These are phyloP conservation scores for Brenthis daphne DNA, from an alignment of 2,888 invertebrate genomes.

Conservation along the genomic window DNA sequence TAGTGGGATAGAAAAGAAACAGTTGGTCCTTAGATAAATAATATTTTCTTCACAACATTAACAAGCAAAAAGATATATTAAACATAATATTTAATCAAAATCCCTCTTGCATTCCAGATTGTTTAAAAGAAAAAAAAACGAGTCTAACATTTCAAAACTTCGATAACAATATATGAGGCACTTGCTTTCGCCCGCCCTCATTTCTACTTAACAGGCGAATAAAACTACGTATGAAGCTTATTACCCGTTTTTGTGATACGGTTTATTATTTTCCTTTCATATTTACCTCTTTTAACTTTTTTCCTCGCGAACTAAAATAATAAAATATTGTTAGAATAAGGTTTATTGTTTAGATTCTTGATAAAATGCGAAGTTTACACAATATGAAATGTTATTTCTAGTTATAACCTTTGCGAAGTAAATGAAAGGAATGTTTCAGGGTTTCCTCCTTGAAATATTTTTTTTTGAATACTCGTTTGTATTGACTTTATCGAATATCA, in stretches of 20 bases:
- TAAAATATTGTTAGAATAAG: neutral
- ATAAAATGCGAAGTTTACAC: neutral
- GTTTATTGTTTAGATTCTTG: neutral
- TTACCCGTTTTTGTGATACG: conserved; percentile 22
- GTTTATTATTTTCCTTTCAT: conserved; percentile 23
- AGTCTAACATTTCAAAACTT: conserved; percentile 21
- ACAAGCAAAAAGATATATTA: too few relatives aligned
- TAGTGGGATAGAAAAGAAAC: too few relatives aligned
- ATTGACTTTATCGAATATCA: too few relatives aligned
- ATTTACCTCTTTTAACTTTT: conserved; percentile 13
- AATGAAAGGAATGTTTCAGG: too few relatives aligned
- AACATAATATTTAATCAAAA: conserved; percentile 8
- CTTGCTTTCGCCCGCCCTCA: conserved; percentile 15
- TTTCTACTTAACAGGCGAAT: conserved; percentile 16
- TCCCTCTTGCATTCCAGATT: neutral
- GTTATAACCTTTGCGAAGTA: too few relatives aligned
- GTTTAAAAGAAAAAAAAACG: conserved; percentile 8
- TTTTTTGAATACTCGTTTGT: too few relatives aligned
- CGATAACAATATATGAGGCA: conserved; percentile 12
- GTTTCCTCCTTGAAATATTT: too few relatives aligned
- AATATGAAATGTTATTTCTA: too few relatives aligned
- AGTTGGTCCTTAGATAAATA: too few relatives aligned
- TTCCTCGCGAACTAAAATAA: neutral
- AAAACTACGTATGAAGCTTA: conserved; percentile 19
- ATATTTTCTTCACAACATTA: too few relatives aligned